These are phyloP conservation scores for Lampropteryx suffumata DNA, from an alignment of 2,888 invertebrate species.

Conservation along the genomic window DNA sequence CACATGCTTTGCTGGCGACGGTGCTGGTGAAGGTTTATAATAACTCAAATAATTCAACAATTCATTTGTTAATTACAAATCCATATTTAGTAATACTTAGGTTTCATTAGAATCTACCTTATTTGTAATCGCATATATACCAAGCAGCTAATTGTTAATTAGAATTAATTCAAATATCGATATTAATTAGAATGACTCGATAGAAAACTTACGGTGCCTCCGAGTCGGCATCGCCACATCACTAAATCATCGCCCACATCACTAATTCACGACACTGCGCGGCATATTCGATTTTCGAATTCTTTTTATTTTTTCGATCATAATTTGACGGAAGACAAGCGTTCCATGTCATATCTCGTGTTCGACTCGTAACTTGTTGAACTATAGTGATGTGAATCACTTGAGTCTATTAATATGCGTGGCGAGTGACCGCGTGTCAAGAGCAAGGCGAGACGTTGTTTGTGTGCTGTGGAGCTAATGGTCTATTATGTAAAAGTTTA, in stretches of 20 bases:
- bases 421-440: constrained; percentile 79
- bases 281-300: constrained; percentile 41
- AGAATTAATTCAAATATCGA: constrained; percentile 26
- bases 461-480: constrained; percentile 51
- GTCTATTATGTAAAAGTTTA: constrained; percentile 48
- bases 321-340: constrained; percentile 50
- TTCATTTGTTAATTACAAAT: not conserved
- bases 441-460: constrained; percentile 68
- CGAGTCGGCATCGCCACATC: constrained; percentile 47
- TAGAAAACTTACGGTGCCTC: constrained; percentile 35
- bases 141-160: constrained; percentile 6
- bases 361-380: constrained; percentile 63
- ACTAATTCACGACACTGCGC: constrained; percentile 26
- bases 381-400: constrained; percentile 73
- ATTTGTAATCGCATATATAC: constrained; percentile 1
- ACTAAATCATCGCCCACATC: constrained; percentile 42
- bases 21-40: not conserved
- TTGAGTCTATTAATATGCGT: constrained; percentile 79
- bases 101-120: not conserved
- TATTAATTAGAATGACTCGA: not conserved
- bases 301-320: constrained; percentile 34
- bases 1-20: constrained; percentile 7
- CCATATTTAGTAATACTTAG: constrained; percentile 12
- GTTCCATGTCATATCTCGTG: constrained; percentile 62
- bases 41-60: constrained; percentile 5